These are phyloP conservation scores for Dendrolimus punctatus DNA, from an alignment of 1,140 invertebrate genomes.

Conservation along the genomic window DNA sequence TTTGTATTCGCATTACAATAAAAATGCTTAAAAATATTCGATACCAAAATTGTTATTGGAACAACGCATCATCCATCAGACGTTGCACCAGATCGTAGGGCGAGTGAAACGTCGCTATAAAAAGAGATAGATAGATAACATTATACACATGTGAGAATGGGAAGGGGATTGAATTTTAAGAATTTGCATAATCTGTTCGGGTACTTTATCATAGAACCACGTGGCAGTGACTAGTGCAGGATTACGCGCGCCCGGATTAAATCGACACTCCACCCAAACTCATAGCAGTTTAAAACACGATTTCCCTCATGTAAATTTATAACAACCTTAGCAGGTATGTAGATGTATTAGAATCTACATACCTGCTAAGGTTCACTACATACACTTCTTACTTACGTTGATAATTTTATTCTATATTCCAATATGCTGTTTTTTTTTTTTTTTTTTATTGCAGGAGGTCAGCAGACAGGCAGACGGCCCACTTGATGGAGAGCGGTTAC, in stretches of 20 bases:
- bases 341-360: no score
- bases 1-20: no score
- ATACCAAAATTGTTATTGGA: slow-evolving; percentile 68
- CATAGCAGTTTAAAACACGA: slow-evolving; percentile 30
- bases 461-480: no score
- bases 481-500: no score
- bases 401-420: no score
- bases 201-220: slow-evolving; percentile 70
- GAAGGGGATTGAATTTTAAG: slow-evolving; percentile 49
- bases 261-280: slow-evolving; percentile 27
- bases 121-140: slow-evolving; percentile 21
- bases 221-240: slow-evolving; percentile 70
- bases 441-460: no score
- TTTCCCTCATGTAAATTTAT: no score
- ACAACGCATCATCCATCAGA: slow-evolving; percentile 70
- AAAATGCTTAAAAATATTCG: slow-evolving; percentile 29
- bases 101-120: slow-evolving; percentile 36
- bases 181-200: slow-evolving; percentile 69
- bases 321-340: no score
- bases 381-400: no score
- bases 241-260: slow-evolving; percentile 58
- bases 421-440: no score
- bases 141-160: slow-evolving; percentile 21
- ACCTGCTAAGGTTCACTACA: no score
- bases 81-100: slow-evolving; percentile 48